Base-by-base conservation (phyloP, 2,113 vertebrate species). In the Pseudonaja textilis region DNA sequence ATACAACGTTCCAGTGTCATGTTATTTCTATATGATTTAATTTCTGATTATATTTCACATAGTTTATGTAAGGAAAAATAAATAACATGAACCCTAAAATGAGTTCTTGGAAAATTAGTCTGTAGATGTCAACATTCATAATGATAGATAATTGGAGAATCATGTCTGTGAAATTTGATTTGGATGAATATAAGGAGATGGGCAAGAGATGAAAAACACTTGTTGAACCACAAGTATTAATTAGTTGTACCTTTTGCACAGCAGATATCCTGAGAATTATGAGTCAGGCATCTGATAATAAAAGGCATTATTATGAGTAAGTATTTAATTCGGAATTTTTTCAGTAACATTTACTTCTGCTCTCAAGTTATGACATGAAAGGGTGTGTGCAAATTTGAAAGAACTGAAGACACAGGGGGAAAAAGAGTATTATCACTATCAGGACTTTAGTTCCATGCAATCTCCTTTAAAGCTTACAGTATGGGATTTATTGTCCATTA, bases 201-300 rank as follows among this genome's bases (percentile, higher is more conserved):
- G 0, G 81, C 14, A 87, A 81, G 91, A 94, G 90, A 95, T 95
- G 20, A 94, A 95, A 96, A 96, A 90, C 87, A 69, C 52, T 89
- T 81, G 87, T 90, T 95, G 93, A 96, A 93, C 81, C 47, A 52
- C 86, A 91, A 90, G 54, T 95, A 95, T 91, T 29, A 42, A 59
- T 94, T 92, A 91, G 87, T 93, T 95, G 94, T 90, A 42, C 95
- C 89, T 90, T 90, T 94, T 94, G 93, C 93, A 92, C 55, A 89
- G 85, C 45, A 90, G 85, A n/a, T 91, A 81, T 93, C 94, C 93
- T 94, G 56, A 94, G 88, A 94, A 94, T 86, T 47, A 94, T 95
- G 95, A 96, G 94, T 96, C 94, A 96, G 93, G n/a, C 6, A 5
- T 96, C 95, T 95, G 74, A 87, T 55, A 93, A 92, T 89, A 61